Conservation (phyloP, 2,113 vertebrate species). For the Antechinus flavipes region DNA sequence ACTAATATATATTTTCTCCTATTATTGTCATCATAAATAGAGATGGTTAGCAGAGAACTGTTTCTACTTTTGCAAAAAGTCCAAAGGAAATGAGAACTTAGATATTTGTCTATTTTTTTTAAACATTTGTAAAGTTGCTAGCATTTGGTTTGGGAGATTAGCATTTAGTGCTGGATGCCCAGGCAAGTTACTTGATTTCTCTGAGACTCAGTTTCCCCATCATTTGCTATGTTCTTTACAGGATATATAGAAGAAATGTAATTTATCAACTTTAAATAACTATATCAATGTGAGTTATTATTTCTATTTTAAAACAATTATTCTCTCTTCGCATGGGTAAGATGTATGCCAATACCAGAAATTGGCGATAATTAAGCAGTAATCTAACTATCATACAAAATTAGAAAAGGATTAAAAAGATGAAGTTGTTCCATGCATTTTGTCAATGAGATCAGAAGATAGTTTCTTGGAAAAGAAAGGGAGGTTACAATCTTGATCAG, state of each 20-base stretch:
- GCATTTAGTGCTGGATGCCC: neutral
- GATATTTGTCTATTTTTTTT: neutral
- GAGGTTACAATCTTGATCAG: slow-evolving; percentile 47
- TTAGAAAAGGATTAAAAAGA: slow-evolving; percentile 10
- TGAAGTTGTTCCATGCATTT: neutral
- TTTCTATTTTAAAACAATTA: neutral
- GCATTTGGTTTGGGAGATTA: slow-evolving; percentile 48
- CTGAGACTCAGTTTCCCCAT: neutral
- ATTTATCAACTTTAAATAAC: neutral
- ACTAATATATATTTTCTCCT: slow-evolving; percentile 22
- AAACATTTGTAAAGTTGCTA: neutral
- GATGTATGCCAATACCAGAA: neutral
- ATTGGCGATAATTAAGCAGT: neutral
- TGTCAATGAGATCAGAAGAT: slow-evolving; percentile 12
- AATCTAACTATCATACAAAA: slow-evolving; percentile 12
- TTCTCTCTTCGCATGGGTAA: neutral
- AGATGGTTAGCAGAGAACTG: slow-evolving; percentile 34
- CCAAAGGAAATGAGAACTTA: neutral
- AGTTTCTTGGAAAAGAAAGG: slow-evolving; percentile 37
- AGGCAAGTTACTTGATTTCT: neutral
- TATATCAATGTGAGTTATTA: neutral
- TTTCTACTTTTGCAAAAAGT: slow-evolving; percentile 56
- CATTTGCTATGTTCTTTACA: neutral
- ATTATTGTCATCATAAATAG: slow-evolving; percentile 38
- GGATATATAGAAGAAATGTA: neutral